These are phyloP conservation scores for Columba livia DNA, from an alignment of 2,113 vertebrate genomes.

Conservation along the genomic window DNA sequence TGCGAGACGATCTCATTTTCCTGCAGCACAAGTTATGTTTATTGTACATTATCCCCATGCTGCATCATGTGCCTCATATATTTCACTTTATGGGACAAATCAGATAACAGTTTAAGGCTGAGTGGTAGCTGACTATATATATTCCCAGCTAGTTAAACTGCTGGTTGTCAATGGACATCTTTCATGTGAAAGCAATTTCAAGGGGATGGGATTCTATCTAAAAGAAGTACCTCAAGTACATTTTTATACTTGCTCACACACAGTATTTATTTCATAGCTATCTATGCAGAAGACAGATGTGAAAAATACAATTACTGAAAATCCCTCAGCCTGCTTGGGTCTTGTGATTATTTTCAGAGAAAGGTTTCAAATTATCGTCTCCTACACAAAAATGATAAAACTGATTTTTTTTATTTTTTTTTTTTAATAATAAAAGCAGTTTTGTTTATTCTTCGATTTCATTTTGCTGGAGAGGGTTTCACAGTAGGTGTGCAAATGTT, in stretches of 20 bases:
- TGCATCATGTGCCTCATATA: constrained; percentile 43
- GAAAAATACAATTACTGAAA: constrained; percentile 27
- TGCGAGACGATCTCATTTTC: constrained; percentile 35
- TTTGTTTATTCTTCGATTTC: background rate
- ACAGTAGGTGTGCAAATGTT: background rate
- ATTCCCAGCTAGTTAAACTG: constrained; percentile 53
- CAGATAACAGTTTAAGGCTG: constrained; percentile 56
- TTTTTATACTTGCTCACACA: constrained; percentile 32
- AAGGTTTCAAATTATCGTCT: background rate
- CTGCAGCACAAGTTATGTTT: constrained; percentile 34
- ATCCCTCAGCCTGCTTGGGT: background rate
- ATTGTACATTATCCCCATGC: constrained; percentile 47
- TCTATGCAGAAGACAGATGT: constrained; percentile 41
- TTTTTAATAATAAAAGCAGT: background rate
- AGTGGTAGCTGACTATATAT: constrained; percentile 42
- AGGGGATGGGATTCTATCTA: constrained; percentile 62
- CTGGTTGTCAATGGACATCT: constrained; percentile 60
- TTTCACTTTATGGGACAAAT: constrained; percentile 66
- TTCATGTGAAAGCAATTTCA: constrained; percentile 65
- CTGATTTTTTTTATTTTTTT: background rate
- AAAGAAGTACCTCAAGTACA: constrained; percentile 41
- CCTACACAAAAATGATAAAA: background rate
- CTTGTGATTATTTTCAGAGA: background rate
- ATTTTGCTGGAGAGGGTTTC: background rate
- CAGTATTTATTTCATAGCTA: constrained; percentile 59